A percentile compares a stretch with the other conserved stretches of the same genome.
Evolutionary conservation across 2,797 vertebrate genomes (phyloP).

Genomic region (Carduelis carduelis): DNA sequence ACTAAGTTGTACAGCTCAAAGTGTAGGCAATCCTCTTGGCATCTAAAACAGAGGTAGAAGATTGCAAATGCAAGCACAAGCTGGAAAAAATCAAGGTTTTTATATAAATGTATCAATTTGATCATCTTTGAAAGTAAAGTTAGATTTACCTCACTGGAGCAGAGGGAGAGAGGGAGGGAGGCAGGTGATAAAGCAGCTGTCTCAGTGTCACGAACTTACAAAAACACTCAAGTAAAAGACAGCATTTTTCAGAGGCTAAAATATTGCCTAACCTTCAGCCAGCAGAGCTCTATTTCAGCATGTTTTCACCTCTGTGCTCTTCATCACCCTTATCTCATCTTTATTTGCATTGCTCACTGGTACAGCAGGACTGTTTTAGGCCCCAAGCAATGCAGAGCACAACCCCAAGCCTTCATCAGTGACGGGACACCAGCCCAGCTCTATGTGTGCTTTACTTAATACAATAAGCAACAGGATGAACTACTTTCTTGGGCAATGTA

Average conservation of each 20-base stretch:
- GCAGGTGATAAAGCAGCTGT: neutral
- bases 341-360: neutral
- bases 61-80: neutral
- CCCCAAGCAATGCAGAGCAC: neutral
- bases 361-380: neutral
- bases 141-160: neutral
- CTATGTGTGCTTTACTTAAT: neutral
- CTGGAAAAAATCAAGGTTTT: neutral
- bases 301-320: neutral
- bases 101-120: neutral
- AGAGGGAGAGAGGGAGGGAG: rapidly evolving
- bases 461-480: neutral
- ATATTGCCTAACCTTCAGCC: neutral
- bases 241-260: neutral
- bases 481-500: neutral
- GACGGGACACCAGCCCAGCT: neutral
- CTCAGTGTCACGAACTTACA: neutral
- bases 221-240: neutral
- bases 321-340: neutral
- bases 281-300: neutral
- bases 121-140: neutral
- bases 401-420: neutral
- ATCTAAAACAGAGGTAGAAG: neutral
- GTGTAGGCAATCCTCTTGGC: neutral
- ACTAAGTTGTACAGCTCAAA: neutral